Conservation (phyloP, 2,113 vertebrate species). For the Callocephalon fimbriatum region DNA sequence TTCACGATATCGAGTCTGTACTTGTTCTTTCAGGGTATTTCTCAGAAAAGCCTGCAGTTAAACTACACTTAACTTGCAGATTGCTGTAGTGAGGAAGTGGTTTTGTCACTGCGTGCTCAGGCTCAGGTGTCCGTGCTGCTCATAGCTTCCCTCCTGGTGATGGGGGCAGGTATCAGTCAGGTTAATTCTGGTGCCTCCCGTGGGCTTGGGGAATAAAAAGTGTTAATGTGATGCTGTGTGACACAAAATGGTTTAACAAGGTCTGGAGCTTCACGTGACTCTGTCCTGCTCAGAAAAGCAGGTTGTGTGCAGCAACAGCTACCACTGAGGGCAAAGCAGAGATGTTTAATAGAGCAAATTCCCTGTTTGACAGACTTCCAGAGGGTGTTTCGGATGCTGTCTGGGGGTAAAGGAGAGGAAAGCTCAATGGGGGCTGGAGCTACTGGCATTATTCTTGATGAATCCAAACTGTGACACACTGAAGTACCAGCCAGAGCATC, state of each 20-base stretch:
- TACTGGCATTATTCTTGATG: background rate
- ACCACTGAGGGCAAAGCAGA: background rate
- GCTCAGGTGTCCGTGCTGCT: background rate
- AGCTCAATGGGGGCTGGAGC: background rate
- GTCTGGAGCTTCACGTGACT: rapidly evolving
- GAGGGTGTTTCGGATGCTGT: background rate
- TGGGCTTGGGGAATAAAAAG: background rate
- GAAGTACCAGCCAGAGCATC: background rate
- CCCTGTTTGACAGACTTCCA: background rate
- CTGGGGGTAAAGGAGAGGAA: background rate
- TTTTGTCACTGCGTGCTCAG: background rate
- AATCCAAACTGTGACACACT: background rate
- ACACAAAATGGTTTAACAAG: background rate
- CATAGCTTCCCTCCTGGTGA: background rate
- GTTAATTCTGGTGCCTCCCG: background rate
- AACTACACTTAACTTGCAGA: background rate
- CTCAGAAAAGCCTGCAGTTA: background rate
- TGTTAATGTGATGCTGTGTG: background rate
- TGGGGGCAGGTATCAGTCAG: background rate
- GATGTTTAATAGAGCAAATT: background rate
- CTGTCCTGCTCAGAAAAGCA: background rate
- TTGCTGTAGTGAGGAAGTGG: background rate
- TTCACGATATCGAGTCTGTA: background rate
- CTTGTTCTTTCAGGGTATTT: background rate
- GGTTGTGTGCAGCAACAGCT: background rate